Conservation (phyloP, 2,888 invertebrate genomes). For the Polydrusus pterygomalis region DNA sequence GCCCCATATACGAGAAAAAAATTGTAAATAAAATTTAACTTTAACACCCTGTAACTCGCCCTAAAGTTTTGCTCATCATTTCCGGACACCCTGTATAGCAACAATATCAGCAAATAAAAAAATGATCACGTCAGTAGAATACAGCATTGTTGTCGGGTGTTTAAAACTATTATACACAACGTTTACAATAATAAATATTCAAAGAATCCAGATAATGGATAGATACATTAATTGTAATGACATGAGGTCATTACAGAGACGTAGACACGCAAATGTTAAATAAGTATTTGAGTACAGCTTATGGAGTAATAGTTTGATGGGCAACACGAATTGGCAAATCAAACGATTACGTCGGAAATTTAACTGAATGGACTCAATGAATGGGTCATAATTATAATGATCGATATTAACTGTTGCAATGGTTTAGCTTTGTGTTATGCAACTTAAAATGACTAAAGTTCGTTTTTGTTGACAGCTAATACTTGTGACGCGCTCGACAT, state of each 20-base stretch:
- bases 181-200: constrained; percentile 9
- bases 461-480: too few relatives aligned
- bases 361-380: not conserved
- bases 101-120: too few relatives aligned
- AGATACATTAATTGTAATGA: constrained; percentile 14
- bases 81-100: too few relatives aligned
- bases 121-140: too few relatives aligned
- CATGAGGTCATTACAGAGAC: constrained; percentile 6
- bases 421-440: too few relatives aligned
- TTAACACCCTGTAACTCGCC: too few relatives aligned
- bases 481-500: too few relatives aligned
- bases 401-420: too few relatives aligned
- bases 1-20: too few relatives aligned
- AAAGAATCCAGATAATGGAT: not conserved
- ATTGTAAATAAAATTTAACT: too few relatives aligned
- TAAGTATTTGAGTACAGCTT: not conserved
- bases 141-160: not conserved
- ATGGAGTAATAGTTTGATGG: not conserved
- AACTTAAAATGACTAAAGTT: too few relatives aligned
- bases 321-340: not conserved
- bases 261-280: not conserved
- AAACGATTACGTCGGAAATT: not conserved
- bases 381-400: not conserved
- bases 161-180: not conserved
- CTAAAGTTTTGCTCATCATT: too few relatives aligned